Base-by-base conservation (phyloP, 2,113 vertebrate species). In the human region DNA sequence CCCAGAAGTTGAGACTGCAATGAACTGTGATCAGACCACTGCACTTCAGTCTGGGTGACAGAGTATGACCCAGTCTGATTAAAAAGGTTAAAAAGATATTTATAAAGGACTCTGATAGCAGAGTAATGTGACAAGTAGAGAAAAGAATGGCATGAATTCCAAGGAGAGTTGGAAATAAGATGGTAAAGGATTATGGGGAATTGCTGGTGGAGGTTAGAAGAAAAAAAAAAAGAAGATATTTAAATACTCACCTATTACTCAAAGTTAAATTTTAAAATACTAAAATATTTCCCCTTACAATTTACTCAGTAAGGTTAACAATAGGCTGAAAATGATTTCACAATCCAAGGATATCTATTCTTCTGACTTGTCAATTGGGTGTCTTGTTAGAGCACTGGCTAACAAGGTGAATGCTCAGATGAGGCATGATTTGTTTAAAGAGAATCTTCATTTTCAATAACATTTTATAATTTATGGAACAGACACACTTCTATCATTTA, bases 361-460 rank as follows among this genome's bases (percentile, higher is more conserved):
- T 72, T 78, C 48, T 45, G 43, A 57, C 18, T 86, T 70, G 13
- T 14, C 45, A 25, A 32, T 64, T 35, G 18, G 25, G 5, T 13
- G 4, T 75, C 43, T 70, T 68, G 14, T 45, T 45, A 73, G 66
- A 59, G 45, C 11, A 18, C 16, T 16, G 16, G 22, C 22, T 68
- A 91, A 48, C 43, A 52, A 79, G 64, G 20, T 50, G 10, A 64
- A 38, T 11, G 40, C 7, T 72, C 48, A 50, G 13, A 8, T 90
- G n/a, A 87, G 40, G 88, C 32, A 79, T 0, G 38, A 59, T 57
- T 87, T 70, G 20, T 80, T 95, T 75, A 81, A 80, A 88, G 20
- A 13, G 20, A 92, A 76, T 70, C 76, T 83, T 92, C 75, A 76
- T 95, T 96, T 80, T 80, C 83, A 68, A 45, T 45, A 90, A 66